Conservation (phyloP, 2,888 invertebrate species). For the Gerris lacustris region DNA sequence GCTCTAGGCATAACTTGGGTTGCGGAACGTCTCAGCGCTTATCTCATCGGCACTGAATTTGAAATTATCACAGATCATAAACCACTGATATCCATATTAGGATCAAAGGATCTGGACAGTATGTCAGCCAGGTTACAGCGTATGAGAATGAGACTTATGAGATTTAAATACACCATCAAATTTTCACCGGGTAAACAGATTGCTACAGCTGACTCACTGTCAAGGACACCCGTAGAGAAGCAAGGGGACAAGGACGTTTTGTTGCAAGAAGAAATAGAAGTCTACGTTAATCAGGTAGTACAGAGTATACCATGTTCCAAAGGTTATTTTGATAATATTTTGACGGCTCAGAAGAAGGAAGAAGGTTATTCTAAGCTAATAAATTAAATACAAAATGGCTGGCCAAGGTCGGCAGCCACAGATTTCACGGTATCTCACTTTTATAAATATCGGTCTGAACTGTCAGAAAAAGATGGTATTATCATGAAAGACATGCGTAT, state of each 20-base stretch:
- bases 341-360: background rate
- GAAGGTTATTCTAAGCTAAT: background rate
- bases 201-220: slow-evolving; percentile 13
- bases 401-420: slow-evolving; percentile 5
- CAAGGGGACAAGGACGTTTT: background rate
- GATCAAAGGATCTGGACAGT: slow-evolving; percentile 9
- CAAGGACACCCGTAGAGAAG: slow-evolving; percentile 8
- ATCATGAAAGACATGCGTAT: slow-evolving; percentile 10
- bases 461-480: slow-evolving; percentile 8
- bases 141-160: slow-evolving; percentile 16
- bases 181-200: slow-evolving; percentile 14
- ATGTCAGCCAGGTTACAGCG: slow-evolving; percentile 13
- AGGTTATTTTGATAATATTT: background rate
- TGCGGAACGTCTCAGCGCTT: slow-evolving; percentile 11
- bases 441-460: slow-evolving; percentile 3
- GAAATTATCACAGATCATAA: slow-evolving; percentile 17
- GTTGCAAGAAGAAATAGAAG: background rate
- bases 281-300: background rate
- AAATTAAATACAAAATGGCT: background rate
- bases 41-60: slow-evolving; percentile 11
- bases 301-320: background rate
- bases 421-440: background rate
- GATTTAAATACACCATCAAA: slow-evolving; percentile 9
- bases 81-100: slow-evolving; percentile 12
- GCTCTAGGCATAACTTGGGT: slow-evolving; percentile 18